Base-by-base conservation (phyloP, 2,113 vertebrate genomes). In the Lota lota region DNA sequence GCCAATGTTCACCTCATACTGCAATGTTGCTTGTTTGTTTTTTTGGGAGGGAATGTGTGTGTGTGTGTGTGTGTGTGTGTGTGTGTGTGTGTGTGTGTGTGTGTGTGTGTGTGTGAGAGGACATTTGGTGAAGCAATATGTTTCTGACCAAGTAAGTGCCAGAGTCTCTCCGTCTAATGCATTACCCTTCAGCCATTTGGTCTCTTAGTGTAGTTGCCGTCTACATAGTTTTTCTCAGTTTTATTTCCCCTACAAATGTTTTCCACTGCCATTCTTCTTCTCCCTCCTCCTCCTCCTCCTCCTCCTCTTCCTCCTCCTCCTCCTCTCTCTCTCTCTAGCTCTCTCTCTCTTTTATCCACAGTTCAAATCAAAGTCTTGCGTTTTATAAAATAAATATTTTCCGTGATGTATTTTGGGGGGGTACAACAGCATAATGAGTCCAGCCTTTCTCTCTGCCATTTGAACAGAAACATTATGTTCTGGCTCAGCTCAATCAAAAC, bases 151-250 rank as follows among this genome's bases (percentile, higher is more conserved):
- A 87, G 87, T 87, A 75, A 86, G 84, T 85, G 86, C 81, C 85
- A 87, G 36, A 40, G 36, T 10, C 8, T 88, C 84, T 90, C 82
- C 87, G 81, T 82, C 85, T 92, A 86, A 88, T 88, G 85, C 82
- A 88, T 89, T 89, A 87, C 85, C 87, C 87, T 84, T 89, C 82
- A 85, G 89, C 87, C 86, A 88, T 90, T 90, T 89, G 83, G 79
- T 89, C 86, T 68, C 6, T 22, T 60, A 61, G 64, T 18, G 21
- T 28, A 15, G 16, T 50, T 28, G 22, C 40, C 67, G 40, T 62
- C 3, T 1, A 40, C 36, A 40, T 10, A 1, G 36, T 80, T 21
- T 82, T 80, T 78, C 73, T 62, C 73, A 68, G 62, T 69, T 64
- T 82, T 87, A 68, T 79, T 82, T n/a, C 53, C 53, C 18, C 53